Evolutionary conservation across 37 sponge, comb jelly and placozoan species (phyloP), one percentile per base, ranked within the genome.

Genomic region (Halisarca cf. caerulea): DNA sequence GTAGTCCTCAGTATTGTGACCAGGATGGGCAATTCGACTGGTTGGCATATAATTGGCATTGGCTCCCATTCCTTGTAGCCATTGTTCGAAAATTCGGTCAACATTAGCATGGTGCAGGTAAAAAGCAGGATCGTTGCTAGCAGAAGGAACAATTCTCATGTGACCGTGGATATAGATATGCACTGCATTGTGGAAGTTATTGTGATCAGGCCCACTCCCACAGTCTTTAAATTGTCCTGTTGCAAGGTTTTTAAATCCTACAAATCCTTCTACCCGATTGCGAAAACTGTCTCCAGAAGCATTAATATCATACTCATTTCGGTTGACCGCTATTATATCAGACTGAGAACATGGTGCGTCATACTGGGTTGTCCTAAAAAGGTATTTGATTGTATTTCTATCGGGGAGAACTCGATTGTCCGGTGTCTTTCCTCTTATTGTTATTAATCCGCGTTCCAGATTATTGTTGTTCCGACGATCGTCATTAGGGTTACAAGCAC

Each of bases 81-180:
- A 89, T 64, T 79, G 68, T 47, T 86, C 87, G 37, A 92, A 82
- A 41, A 92, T 78, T 37, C 87, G 81, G 71, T 92, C 93, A 27
- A 89, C 58, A 82, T 85, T 92, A 1, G 79, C 36, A 53, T 92
- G 93, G 43, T 92, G 93, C 8, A 86, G n/a, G 40, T 85, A 71
- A 82, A 92, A 92, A 0, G 86, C 58, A 27, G 93, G 93, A 40
- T 92, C 93, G 39, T 86, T 89, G 23, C 89, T 83, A 70, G 93
- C 89, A 25, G 86, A 81, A 33, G 87, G 82, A 0, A 86, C 84
- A 70, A 78, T 80, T 20, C 47, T 43, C 34, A 91, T 80, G 59
- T 44, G n/a, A 14, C 91, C 91, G 18, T 30, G 7, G 21, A 71
- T 28, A 30, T 71, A 71, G 18, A 71, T 71, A 18, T 71, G 72